phyloP scores from a whole-genome alignment of 2,113 vertebrate genomes.

The Colaptes auratus region DNA sequence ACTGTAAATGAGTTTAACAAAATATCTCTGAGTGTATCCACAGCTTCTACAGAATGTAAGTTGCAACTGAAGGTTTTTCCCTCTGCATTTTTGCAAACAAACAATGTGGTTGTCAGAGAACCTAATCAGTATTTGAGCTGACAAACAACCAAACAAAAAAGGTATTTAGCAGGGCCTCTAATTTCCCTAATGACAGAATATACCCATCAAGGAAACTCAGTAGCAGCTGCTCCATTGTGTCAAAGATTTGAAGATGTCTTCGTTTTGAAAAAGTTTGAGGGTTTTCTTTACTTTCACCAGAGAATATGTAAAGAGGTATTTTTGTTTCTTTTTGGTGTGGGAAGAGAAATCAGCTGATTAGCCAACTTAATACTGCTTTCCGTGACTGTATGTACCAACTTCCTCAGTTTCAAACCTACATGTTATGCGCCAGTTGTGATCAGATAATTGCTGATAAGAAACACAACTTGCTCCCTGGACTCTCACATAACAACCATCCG shows the following conservation, averaged over 20 bases:
- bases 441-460: too few species aligned
- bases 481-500: background rate
- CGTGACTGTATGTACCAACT: background rate
- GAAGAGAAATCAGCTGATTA: constrained; percentile 14
- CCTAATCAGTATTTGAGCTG: constrained; percentile 66
- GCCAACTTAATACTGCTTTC: constrained; percentile 29
- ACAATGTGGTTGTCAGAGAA: constrained; percentile 63
- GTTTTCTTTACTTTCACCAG: constrained; percentile 42
- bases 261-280: constrained; percentile 41
- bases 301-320: constrained; percentile 45
- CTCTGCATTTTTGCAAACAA: constrained; percentile 54
- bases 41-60: background rate
- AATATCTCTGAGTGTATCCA: constrained; percentile 9
- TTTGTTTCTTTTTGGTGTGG: constrained; percentile 1
- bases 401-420: constrained; percentile 7
- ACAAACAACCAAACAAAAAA: constrained; percentile 68
- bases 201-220: constrained; percentile 56
- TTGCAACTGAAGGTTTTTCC: constrained; percentile 45
- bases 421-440: background rate
- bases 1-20: constrained; percentile 13
- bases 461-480: background rate
- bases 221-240: constrained; percentile 63
- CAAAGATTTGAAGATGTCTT: constrained; percentile 61
- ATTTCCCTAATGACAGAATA: constrained; percentile 72
- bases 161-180: constrained; percentile 65